phyloP scores from a whole-genome alignment of 2,113 vertebrate species.

The Dolichotis patagonum region DNA sequence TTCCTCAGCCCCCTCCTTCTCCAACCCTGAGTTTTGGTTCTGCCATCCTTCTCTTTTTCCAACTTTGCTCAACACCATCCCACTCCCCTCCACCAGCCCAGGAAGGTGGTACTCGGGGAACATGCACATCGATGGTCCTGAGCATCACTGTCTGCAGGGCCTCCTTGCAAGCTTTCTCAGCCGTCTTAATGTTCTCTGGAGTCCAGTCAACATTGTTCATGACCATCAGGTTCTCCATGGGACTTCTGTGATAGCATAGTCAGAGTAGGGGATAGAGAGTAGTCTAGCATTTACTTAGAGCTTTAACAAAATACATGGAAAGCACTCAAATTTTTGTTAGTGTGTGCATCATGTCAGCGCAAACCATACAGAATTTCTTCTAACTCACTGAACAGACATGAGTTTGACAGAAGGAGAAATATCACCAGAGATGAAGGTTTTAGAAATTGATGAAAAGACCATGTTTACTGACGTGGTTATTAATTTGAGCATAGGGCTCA shows the following conservation, averaged over 20 bases:
- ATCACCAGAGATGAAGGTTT: background rate
- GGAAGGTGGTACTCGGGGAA: fast-evolving
- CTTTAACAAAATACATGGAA: background rate
- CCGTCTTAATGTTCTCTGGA: slow-evolving; percentile 76
- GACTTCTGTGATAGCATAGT: background rate
- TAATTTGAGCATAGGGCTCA: background rate
- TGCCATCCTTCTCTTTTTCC: no score
- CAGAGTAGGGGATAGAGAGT: background rate
- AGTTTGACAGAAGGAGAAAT: background rate
- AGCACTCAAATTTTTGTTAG: background rate
- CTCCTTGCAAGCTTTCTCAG: slow-evolving; percentile 82
- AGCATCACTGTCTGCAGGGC: slow-evolving; percentile 77
- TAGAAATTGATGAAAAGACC: background rate
- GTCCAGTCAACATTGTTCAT: slow-evolving; percentile 82
- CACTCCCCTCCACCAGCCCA: fast-evolving
- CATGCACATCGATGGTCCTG: slow-evolving; percentile 81
- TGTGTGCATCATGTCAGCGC: fast-evolving
- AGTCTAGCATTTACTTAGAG: background rate
- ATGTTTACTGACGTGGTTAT: background rate
- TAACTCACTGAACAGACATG: fast-evolving
- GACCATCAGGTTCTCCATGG: slow-evolving; percentile 80
- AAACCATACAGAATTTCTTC: background rate
- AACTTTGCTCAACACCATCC: background rate
- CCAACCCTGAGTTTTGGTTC: fast-evolving
- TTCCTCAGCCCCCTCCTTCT: background rate